These are phyloP conservation scores for Rhinoptilus africanus DNA, from an alignment of 2,113 vertebrate species.

Conservation along the genomic window DNA sequence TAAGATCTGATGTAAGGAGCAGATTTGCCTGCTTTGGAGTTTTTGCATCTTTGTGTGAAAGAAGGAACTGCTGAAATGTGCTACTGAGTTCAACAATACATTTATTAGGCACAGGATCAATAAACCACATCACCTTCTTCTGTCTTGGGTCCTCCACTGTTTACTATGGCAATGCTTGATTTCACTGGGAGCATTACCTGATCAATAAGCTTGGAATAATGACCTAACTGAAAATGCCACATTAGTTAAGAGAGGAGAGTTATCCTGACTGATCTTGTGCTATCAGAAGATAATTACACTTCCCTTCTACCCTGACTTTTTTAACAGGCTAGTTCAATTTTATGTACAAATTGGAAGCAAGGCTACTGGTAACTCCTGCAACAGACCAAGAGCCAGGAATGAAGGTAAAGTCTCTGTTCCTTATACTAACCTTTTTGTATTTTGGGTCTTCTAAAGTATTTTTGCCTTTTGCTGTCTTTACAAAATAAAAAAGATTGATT, in stretches of 20 bases:
- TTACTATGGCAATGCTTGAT: neutral
- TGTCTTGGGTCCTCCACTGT: neutral
- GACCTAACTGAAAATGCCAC: neutral
- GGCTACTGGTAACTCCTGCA: constrained; percentile 87
- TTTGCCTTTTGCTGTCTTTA: neutral
- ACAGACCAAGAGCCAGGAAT: constrained; percentile 89
- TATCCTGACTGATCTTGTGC: neutral
- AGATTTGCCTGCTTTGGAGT: neutral
- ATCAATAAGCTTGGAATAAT: neutral
- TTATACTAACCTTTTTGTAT: neutral
- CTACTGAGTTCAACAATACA: neutral
- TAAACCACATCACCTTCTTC: neutral
- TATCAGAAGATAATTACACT: neutral
- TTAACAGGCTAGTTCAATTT: constrained; percentile 89
- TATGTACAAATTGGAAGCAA: constrained; percentile 95
- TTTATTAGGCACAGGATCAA: neutral
- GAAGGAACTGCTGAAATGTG: neutral
- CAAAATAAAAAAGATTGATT: neutral
- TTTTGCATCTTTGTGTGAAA: neutral
- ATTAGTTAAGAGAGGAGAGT: neutral
- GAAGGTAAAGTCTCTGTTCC: constrained; percentile 82
- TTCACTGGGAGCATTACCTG: neutral
- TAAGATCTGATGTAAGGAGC: neutral
- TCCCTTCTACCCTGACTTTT: neutral
- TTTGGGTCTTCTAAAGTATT: neutral